phyloP scores from a whole-genome alignment of 2,113 vertebrate species.

The Riparia riparia region DNA sequence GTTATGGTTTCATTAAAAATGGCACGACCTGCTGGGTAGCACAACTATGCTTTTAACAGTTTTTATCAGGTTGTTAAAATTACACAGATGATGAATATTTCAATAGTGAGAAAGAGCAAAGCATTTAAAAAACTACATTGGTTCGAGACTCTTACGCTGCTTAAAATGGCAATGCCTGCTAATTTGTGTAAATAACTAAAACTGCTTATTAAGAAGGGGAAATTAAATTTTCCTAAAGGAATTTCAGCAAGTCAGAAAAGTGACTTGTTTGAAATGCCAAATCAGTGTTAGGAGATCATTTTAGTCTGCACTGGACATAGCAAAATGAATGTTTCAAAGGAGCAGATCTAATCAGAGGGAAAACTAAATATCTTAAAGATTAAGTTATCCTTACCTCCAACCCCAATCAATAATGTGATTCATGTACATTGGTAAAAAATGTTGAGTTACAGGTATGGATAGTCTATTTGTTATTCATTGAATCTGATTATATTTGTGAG shows the following conservation, averaged over 20 bases:
- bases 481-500: background rate
- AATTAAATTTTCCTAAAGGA: conserved; percentile 12
- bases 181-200: conserved; percentile 60
- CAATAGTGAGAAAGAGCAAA: conserved; percentile 72
- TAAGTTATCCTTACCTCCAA: background rate
- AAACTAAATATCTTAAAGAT: background rate
- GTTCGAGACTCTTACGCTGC: conserved; percentile 28
- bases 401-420: background rate
- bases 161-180: conserved; percentile 44
- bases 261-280: background rate
- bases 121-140: conserved; percentile 64
- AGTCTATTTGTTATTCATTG: background rate
- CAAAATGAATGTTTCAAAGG: background rate
- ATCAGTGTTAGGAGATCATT: background rate
- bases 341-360: background rate
- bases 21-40: conserved; percentile 77
- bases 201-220: conserved; percentile 20
- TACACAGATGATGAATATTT: conserved; percentile 81
- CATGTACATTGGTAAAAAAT: background rate
- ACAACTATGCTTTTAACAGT: conserved; percentile 81
- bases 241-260: background rate
- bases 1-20: conserved; percentile 77
- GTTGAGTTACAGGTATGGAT: background rate
- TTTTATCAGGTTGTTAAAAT: conserved; percentile 80
- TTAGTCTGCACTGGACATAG: background rate